phyloP scores from a whole-genome alignment of 2,113 vertebrate genomes.

The Nettapus auritus region DNA sequence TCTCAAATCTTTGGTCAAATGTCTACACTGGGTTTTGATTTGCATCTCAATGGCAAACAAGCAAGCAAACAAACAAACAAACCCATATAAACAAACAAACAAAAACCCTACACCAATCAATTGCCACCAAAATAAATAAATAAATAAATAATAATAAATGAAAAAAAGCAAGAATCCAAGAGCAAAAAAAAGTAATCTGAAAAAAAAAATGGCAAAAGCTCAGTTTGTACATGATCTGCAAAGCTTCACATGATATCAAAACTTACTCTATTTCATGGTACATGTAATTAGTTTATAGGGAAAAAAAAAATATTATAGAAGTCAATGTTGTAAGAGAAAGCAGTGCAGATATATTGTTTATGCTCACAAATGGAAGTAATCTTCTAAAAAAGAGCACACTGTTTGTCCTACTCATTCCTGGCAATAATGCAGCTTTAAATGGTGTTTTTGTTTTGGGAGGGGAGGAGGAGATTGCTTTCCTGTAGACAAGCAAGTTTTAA shows the following conservation, averaged over 20 bases:
- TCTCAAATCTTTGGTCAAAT: neutral
- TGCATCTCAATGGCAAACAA: neutral
- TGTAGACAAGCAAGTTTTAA: neutral
- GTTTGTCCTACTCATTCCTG: neutral
- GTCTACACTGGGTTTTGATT: neutral
- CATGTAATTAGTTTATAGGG: neutral
- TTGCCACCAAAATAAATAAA: neutral
- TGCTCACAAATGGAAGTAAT: neutral
- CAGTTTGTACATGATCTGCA: neutral
- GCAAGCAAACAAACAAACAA: neutral
- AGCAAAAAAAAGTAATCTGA: neutral
- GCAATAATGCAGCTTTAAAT: neutral
- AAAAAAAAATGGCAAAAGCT: neutral
- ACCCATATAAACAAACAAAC: neutral
- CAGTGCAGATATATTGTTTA: neutral
- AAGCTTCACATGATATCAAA: neutral
- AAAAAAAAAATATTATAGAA: neutral
- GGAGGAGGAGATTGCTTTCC: neutral
- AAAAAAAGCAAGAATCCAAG: neutral
- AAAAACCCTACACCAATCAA: neutral
- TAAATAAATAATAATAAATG: neutral
- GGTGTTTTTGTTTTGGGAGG: neutral
- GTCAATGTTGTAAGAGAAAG: neutral
- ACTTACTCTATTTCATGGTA: neutral
- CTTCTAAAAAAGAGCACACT: neutral